Percentiles rank a stretch among this genome's conserved stretches.
These are phyloP conservation scores for Melinaea marsaeus DNA, from an alignment of 2,888 invertebrate genomes.

Conservation along the genomic window DNA sequence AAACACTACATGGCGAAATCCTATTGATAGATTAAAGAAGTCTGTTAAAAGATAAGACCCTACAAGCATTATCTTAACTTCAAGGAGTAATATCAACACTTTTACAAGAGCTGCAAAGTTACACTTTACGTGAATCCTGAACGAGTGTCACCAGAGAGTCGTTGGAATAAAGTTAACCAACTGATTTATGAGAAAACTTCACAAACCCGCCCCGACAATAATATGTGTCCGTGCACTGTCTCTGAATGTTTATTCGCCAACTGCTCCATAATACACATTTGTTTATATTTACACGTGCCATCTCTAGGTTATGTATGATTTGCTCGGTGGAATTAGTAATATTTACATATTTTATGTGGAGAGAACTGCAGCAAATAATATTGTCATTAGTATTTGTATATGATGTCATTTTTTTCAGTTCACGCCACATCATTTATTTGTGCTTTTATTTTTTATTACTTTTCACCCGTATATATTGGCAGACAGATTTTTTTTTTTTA, in stretches of 20 bases:
- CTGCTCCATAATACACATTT: constrained; percentile 35
- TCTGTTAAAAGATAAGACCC: no score
- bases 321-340: constrained; percentile 44
- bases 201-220: constrained; percentile 50
- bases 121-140: constrained; percentile 65
- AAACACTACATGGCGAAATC: no score
- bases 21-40: no score
- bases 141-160: constrained; percentile 75
- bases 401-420: no score
- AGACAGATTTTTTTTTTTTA: no score
- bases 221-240: constrained; percentile 60
- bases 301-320: constrained; percentile 40
- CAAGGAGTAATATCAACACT: constrained; percentile 45
- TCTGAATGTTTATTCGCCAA: constrained; percentile 55
- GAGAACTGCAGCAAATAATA: background rate
- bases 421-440: no score
- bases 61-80: constrained; percentile 6
- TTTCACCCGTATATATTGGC: no score
- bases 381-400: background rate
- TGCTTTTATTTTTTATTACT: no score
- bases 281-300: constrained; percentile 45
- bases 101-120: constrained; percentile 64
- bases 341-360: constrained; percentile 40
- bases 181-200: constrained; percentile 75
- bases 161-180: constrained; percentile 74